Evolutionary conservation across 2,113 vertebrate species (phyloP), one percentile per base, ranked within the genome.

Genomic region (Telmatochromis sp.): DNA sequence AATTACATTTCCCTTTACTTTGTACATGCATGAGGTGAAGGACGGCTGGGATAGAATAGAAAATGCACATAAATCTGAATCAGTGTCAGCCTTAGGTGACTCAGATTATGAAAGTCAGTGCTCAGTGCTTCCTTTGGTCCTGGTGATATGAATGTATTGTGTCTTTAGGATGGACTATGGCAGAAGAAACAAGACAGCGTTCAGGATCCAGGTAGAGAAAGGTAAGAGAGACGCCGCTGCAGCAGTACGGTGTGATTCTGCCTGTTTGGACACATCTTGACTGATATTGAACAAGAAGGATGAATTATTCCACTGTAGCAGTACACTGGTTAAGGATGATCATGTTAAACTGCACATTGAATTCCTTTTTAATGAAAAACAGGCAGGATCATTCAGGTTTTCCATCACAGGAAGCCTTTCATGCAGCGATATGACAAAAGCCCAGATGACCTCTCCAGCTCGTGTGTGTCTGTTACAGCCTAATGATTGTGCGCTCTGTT

Each of bases 281-380:
- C 0, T 40, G 37, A 40, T 40, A 40, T 12, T 40, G 10, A 40
- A 40, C 37, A 40, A 40, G 37, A 40, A 40, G 37, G 37, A 40
- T 12, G 37, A 40, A 40, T 12, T 40, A 40, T 5, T 40, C 10
- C 37, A 40, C 37, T 40, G 37, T 0, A 40, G 37, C 37, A 40
- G 37, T 40, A 0, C 0, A 1, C 37, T 40, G 37, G 37, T 40
- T 40, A 40, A 40, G 37, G 37, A 1, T 0, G 21, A 75, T 47
- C 40, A 1, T 10, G 14, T 45, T 45, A 10, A 73, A 45, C 37
- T 65, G 60, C 17, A 65, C 31, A 35, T 11, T 65, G 31, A 17
- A 35, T 65, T 33, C 28, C 12, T 70, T 70, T 70, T 9, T 14
- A 40, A 70, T 21, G 12, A 40, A 70, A 40, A 42, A 15, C 35